Evolutionary conservation across 1,140 invertebrate species (phyloP), one percentile per base, ranked within the genome.

Genomic region (Formica selysi): DNA sequence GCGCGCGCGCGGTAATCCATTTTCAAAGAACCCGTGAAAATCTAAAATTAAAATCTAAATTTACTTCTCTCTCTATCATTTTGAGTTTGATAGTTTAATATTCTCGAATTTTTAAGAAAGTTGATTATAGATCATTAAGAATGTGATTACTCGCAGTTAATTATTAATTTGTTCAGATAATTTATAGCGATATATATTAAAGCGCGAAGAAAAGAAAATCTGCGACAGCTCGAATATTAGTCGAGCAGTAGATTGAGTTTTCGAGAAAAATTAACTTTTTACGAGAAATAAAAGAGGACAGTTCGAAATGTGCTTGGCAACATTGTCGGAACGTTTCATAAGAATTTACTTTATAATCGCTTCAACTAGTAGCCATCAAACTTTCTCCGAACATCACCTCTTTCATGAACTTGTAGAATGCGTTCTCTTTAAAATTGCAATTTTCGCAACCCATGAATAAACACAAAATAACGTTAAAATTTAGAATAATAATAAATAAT

Each of bases 21-120:
- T 22, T 65, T 48, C 8, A 11, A 2, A 48, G 22, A 44, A 48
- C 26, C 22, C 68, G 48, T 36, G 29, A 41, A 48, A 64, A 44
- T 78, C 16, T 48, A 48, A 48, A 48, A 48, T 48, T 48, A 48
- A 51, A 76, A 76, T 62, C 57, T 76, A 41, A 26, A 62, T 76
- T 61, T 62, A 76, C 22, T 41, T 32, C 44, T 16, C 7, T 6
- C 36, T 16, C 32, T 76, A 3, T 59, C 13, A 22, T 22, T 13
- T 38, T n/a, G 3, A 22, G 2, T 11, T n/a, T 41, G 3, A 16
- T 2, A 26, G 8, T 22, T 57, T 26, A 38, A 74, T 26, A 38
- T 38, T 68, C 16, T 36, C n/a, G 5, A 32, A 54, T 51, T 57
- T 57, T 7, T 22, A 19, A 29, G 59, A 29, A 70, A 54, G 38